phyloP scores from a whole-genome alignment of 2,797 vertebrate genomes.

The Trematomus bernacchii region DNA sequence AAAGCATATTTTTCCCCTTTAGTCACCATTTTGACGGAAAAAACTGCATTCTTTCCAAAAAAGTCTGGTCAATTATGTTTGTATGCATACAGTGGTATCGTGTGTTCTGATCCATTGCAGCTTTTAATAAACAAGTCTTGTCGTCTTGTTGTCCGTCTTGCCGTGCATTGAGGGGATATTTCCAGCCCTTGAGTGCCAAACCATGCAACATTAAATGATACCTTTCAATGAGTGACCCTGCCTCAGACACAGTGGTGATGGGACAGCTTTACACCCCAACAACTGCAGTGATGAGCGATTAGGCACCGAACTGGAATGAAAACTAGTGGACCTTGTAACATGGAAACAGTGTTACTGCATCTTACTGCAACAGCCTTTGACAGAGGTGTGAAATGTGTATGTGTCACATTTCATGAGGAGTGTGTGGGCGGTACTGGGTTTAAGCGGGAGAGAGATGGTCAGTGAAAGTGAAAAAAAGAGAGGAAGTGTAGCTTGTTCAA shows the following conservation, averaged over 20 bases:
- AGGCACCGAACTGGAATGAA: constrained; percentile 42
- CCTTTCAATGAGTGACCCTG: constrained; percentile 63
- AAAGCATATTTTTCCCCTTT: too few species aligned
- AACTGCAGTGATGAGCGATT: constrained; percentile 44
- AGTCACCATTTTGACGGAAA: too few species aligned
- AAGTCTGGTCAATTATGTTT: background rate
- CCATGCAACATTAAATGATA: constrained; percentile 52
- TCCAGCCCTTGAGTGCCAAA: constrained; percentile 52
- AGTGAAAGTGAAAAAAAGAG: constrained; percentile 11
- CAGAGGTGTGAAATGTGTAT: constrained; percentile 42
- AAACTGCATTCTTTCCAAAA: background rate
- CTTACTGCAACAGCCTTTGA: constrained; percentile 25
- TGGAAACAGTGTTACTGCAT: constrained; percentile 33
- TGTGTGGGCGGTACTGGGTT: constrained; percentile 18
- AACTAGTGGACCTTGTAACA: constrained; percentile 51
- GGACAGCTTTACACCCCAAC: constrained; percentile 50
- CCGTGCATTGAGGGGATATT: constrained; percentile 28
- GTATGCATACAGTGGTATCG: background rate
- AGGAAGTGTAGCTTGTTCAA: constrained; percentile 42
- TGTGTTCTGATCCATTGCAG: constrained; percentile 7
- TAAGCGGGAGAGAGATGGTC: constrained; percentile 8
- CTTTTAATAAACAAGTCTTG: background rate
- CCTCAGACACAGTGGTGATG: constrained; percentile 13
- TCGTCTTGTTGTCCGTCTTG: constrained; percentile 19
- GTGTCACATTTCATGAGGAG: constrained; percentile 12